Evolutionary conservation across 2,113 vertebrate genomes (phyloP), one percentile per base, ranked within the genome.

Genomic region (Gallinago media): DNA sequence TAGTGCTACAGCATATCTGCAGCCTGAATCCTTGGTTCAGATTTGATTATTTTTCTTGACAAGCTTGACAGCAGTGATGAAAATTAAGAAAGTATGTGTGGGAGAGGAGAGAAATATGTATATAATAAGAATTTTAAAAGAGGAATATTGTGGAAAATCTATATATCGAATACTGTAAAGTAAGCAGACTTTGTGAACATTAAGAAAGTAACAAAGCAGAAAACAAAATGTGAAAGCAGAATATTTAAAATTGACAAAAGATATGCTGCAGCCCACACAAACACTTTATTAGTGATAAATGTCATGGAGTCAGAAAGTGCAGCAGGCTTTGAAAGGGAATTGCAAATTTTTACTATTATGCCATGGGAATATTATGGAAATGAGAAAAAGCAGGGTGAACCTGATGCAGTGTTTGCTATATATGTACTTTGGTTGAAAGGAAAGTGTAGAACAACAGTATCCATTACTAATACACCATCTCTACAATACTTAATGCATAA

Each of bases 111-210:
- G 50, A 92, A 92, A 92, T 47, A 27, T 74, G 34, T 74, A 62
- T 74, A 70, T 88, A 92, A 52, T n/a, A 80, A 91, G 44, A 63
- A 92, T 73, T 90, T 94, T 21, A 80, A 68, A 90, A 93, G 21
- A 55, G 59, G 34, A 73, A 63, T 88, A 70, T 58, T 46, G 9
- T 70, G 26, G 55, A 77, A 63, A n/a, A 58, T 80, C 85, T 74
- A n/a, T 54, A 32, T 79, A 66, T 79, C 4, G 16, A 88, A 76
- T 58, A 61, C 22, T 49, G 38, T 68, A 75, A 92, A 78, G 52
- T 40, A 75, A 91, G 87, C 27, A 81, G 84, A 29, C 61, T 88
- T 59, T 44, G 40, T 73, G 58, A 85, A 63, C 47, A 38, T 26
- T 67, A 52, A 74, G 50, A 71, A 91, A 85, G 21, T 38, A 88